These are phyloP conservation scores for Stenopsyche tienmushanensis DNA, from an alignment of 1,140 invertebrate species.

Conservation along the genomic window DNA sequence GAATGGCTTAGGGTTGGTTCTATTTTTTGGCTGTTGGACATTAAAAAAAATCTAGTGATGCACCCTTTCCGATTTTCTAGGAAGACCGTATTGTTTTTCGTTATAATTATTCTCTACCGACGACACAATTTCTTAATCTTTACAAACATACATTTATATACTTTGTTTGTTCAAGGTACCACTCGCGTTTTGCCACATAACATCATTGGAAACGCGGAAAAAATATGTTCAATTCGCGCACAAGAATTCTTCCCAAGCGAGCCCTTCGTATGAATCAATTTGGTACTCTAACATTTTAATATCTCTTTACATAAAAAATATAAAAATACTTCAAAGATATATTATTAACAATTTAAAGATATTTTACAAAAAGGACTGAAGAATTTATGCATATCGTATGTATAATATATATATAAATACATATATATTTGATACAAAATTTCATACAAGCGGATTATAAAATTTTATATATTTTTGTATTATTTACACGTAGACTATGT, in stretches of 20 bases:
- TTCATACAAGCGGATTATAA: constrained; percentile 33
- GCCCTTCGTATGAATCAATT: no score
- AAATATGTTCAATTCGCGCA: not conserved
- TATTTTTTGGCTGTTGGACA: no score
- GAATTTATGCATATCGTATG: constrained; percentile 21
- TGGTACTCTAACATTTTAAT: no score
- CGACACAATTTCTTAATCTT: constrained; percentile 31
- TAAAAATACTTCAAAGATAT: constrained; percentile 42
- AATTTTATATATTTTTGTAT: constrained; percentile 16
- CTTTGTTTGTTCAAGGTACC: no score
- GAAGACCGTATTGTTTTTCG: constrained; percentile 38
- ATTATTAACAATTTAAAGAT: constrained; percentile 30
- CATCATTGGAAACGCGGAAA: no score
- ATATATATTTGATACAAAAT: constrained; percentile 36
- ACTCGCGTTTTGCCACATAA: no score
- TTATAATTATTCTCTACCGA: constrained; percentile 34
- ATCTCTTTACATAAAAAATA: constrained; percentile 40
- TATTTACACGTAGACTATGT: constrained; percentile 65
- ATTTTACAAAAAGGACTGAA: constrained; percentile 41
- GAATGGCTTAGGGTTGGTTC: no score
- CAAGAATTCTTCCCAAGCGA: not conserved
- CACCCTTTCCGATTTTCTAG: constrained; percentile 31
- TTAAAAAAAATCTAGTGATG: no score
- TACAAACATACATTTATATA: constrained; percentile 23
- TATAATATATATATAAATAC: constrained; percentile 29